Base-by-base conservation (phyloP, 2,113 vertebrate species). In the Montifringilla adamsi region DNA sequence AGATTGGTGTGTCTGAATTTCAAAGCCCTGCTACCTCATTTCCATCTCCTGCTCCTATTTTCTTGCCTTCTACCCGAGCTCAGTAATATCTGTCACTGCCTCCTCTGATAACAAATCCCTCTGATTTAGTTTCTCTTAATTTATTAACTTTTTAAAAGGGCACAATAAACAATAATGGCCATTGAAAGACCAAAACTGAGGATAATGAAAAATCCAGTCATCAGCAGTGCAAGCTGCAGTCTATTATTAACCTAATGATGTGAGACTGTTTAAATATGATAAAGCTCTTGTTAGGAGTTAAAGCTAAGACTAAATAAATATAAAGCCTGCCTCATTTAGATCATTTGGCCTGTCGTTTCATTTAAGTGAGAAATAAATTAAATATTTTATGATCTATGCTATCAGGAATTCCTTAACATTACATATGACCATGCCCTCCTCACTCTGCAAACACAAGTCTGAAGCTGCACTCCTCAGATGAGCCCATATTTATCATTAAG, bases 251-350 rank as follows among this genome's bases (percentile, higher is more conserved):
- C 66, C 56, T 76, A 76, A 91, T 64, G 77, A 79, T 60, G 87
- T 64, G 76, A 87, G 66, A 78, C 60, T 90, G 44, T 49, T 97
- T 84, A 82, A 89, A 94, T 53, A 89, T 47, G 84, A 82, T 84
- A 91, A 91, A 89, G 41, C 50, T 53, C 44, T 70, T 79, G 41
- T 91, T 83, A 91, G 50, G 59, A 93, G 43, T 66, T 79, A 72
- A 86, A 79, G 58, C 81, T 58, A 88, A 89, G 66, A 73, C 77
- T 91, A 91, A 93, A 87, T 72, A 83, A 79, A 91, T 84, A 89
- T 23, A 66, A 84, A 69, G 30, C 41, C 58, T 85, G 46, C 26
- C 62, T 95, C 74, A 64, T 87, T 92, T 75, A 79, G 60, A 88
- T 81, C 47, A 84, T 75, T 74, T 89, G 22, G 37, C 18, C 44